Percentiles rank a stretch among this genome's conserved stretches.
phyloP scores from a whole-genome alignment of 2,888 invertebrate genomes.

The Synergus gifuensis region DNA sequence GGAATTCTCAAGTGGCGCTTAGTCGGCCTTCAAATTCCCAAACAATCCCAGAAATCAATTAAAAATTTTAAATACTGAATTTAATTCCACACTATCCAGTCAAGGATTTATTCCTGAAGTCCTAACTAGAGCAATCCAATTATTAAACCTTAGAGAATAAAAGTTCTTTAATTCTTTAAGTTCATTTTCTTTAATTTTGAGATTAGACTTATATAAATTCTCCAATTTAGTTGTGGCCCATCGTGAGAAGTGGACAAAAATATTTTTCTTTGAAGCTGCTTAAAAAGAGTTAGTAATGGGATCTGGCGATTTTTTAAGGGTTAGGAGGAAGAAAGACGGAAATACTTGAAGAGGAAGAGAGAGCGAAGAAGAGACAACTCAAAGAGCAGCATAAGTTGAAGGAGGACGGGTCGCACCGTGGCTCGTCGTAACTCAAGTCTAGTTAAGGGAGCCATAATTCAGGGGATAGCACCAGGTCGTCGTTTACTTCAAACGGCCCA shows the following conservation, averaged over 20 bases:
- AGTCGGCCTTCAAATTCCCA: neutral
- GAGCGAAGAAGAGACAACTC: slow-evolving; percentile 57
- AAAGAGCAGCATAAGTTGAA: slow-evolving; percentile 61
- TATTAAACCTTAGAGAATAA: neutral
- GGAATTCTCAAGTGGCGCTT: slow-evolving; percentile 24
- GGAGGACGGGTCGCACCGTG: slow-evolving; percentile 65
- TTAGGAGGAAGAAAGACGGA: slow-evolving; percentile 32
- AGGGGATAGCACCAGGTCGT: slow-evolving; percentile 75
- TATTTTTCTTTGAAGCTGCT: neutral
- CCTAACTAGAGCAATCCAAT: neutral
- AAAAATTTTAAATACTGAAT: neutral
- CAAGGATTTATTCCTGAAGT: neutral
- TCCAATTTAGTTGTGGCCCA: neutral
- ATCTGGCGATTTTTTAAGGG: slow-evolving; percentile 18
- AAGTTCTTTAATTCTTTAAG: neutral
- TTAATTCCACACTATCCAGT: neutral
- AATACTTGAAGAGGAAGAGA: slow-evolving; percentile 48
- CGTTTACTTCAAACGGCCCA: slow-evolving; percentile 74
- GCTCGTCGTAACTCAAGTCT: slow-evolving; percentile 77
- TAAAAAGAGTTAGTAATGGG: slow-evolving; percentile 14
- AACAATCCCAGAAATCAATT: neutral
- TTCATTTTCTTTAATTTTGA: too few relatives aligned
- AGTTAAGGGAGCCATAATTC: slow-evolving; percentile 77
- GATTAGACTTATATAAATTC: neutral
- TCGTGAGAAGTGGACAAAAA: neutral